Evolutionary conservation across 2,888 invertebrate genomes (phyloP).

Genomic region (Torymus aiolomorphi): DNA sequence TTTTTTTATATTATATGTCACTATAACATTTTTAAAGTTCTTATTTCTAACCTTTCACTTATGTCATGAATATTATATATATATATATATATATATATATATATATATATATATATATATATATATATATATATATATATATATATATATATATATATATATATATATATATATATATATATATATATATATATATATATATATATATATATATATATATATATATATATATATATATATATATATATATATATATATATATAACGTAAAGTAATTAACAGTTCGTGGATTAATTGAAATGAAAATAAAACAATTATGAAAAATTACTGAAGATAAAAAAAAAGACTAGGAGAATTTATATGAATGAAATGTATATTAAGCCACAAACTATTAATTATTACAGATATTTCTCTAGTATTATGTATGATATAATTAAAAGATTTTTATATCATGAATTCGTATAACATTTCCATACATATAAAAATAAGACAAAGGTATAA

Average conservation of each 20-base stretch:
- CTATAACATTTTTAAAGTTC: slow-evolving; percentile 47
- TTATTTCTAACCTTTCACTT: slow-evolving; percentile 47
- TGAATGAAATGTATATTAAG: slow-evolving; percentile 37
- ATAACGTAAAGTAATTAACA: slow-evolving; percentile 47
- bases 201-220: no score
- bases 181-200: no score
- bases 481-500: slow-evolving; percentile 51
- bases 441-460: slow-evolving; percentile 45
- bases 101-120: no score
- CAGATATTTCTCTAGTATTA: slow-evolving; percentile 41
- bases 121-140: no score
- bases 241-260: slow-evolving; percentile 25
- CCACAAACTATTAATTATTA: slow-evolving; percentile 56
- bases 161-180: no score
- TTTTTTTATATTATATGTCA: slow-evolving; percentile 53
- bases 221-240: no score
- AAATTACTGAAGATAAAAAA: slow-evolving; percentile 35
- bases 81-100: no score
- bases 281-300: slow-evolving; percentile 48
- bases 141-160: no score
- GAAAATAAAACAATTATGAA: slow-evolving; percentile 34
- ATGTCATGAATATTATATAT: no score
- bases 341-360: slow-evolving; percentile 53
- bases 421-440: slow-evolving; percentile 42
- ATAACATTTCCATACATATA: slow-evolving; percentile 50